Percentiles rank a stretch among this genome's conserved stretches.
phyloP scores from a whole-genome alignment of 2,888 invertebrate species.

The Isoperla grammatica region DNA sequence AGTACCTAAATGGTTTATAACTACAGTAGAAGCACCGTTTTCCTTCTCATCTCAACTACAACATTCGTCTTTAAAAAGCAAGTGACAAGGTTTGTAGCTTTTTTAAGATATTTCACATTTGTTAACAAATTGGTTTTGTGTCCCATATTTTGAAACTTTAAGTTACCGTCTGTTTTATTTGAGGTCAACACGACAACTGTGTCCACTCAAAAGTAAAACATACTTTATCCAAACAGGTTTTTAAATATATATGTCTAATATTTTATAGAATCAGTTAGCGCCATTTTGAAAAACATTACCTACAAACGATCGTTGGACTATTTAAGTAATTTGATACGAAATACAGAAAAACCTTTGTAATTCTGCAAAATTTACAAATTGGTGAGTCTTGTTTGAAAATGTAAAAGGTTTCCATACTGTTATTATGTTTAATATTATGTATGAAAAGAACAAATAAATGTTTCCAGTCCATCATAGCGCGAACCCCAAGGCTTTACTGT shows the following conservation, averaged over 20 bases:
- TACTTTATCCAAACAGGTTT: neutral
- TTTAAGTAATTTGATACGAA: no score
- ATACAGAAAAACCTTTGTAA: neutral
- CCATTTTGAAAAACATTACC: no score
- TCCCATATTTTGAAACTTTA: constrained; percentile 4
- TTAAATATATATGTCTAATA: neutral
- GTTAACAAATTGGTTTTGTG: constrained; percentile 3
- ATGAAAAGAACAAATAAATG: no score
- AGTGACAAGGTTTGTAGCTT: constrained; percentile 6
- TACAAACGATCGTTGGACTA: no score
- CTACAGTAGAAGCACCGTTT: constrained; percentile 10
- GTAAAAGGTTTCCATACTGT: no score
- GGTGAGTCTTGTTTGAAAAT: no score
- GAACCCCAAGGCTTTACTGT: no score
- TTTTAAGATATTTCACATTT: neutral
- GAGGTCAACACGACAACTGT: neutral
- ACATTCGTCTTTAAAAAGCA: constrained; percentile 5
- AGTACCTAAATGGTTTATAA: neutral
- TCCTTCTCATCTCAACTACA: constrained; percentile 3
- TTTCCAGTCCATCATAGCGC: no score
- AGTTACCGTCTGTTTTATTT: neutral
- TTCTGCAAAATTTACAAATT: no score
- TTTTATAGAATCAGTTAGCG: constrained; percentile 1
- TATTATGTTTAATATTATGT: no score
- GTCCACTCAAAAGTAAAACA: neutral